phyloP scores from a whole-genome alignment of 2,888 invertebrate genomes.

The Chymomyza procnemis region DNA sequence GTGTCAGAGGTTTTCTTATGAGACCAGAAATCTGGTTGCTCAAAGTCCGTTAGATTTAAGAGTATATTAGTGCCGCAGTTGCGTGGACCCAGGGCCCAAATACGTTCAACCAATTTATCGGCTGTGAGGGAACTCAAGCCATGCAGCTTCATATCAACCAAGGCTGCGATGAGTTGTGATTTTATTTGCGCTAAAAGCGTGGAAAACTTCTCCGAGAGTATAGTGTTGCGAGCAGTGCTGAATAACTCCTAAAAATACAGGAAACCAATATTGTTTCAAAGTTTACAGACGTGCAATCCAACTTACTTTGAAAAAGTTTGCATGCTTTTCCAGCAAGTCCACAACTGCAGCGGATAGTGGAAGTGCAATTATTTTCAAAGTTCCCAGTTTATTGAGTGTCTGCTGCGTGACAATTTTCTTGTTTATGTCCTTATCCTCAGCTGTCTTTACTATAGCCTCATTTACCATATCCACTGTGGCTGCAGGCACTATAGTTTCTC shows the following conservation, averaged over 20 bases:
- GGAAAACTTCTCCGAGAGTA: slow-evolving; percentile 72
- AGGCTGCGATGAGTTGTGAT: slow-evolving; percentile 81
- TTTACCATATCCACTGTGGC: slow-evolving; percentile 91
- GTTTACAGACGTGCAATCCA: not conserved
- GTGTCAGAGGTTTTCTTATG: slow-evolving; percentile 62
- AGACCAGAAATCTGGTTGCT: slow-evolving; percentile 82
- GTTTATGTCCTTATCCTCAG: slow-evolving; percentile 78
- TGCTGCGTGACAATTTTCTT: slow-evolving; percentile 81
- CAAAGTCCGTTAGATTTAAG: slow-evolving; percentile 87
- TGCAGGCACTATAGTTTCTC: slow-evolving; percentile 92
- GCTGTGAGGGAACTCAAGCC: slow-evolving; percentile 79
- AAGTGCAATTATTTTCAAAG: slow-evolving; percentile 86
- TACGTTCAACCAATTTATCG: slow-evolving; percentile 81
- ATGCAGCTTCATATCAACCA: slow-evolving; percentile 81
- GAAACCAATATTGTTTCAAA: not conserved
- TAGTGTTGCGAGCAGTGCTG: slow-evolving; percentile 51
- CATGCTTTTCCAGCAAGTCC: slow-evolving; percentile 84
- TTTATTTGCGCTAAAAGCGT: slow-evolving; percentile 71
- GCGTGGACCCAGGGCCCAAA: slow-evolving; percentile 96
- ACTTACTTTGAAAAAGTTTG: slow-evolving; percentile 84
- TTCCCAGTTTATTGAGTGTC: slow-evolving; percentile 86
- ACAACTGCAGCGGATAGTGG: slow-evolving; percentile 87
- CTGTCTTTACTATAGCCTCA: slow-evolving; percentile 86
- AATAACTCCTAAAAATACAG: slow-evolving; percentile 60
- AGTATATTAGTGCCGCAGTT: slow-evolving; percentile 94